Evolutionary conservation across 2,113 vertebrate genomes (phyloP).

Genomic region (Alosa alosa): DNA sequence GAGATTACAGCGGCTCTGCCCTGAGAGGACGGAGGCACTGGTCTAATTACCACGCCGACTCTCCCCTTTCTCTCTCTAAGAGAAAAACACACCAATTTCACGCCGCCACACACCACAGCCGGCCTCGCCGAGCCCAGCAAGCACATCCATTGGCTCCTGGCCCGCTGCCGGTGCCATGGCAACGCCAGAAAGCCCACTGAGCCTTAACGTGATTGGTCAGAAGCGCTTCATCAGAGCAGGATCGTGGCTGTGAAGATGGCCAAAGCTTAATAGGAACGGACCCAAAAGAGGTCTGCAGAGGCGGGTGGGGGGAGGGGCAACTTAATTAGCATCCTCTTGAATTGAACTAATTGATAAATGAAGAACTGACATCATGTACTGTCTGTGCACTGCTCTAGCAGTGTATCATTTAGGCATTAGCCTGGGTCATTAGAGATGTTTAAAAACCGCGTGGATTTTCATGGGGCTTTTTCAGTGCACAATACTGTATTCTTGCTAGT

Average conservation of each 20-base stretch:
- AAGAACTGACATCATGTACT: neutral
- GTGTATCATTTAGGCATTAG: neutral
- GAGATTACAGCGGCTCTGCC: slow-evolving; percentile 28
- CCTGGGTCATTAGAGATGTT: neutral
- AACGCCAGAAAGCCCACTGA: neutral
- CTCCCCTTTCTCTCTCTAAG: neutral
- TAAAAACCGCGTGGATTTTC: too few relatives aligned
- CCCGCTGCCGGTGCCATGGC: neutral
- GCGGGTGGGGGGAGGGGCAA: neutral
- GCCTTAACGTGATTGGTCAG: neutral
- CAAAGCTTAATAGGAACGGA: too few relatives aligned
- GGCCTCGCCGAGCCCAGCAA: too few relatives aligned
- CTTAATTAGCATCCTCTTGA: neutral
- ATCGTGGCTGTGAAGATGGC: too few relatives aligned
- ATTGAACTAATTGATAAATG: neutral
- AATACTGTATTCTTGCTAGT: neutral
- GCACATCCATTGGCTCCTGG: too few relatives aligned
- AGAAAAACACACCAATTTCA: neutral
- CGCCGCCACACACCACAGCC: neutral
- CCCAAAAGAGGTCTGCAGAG: neutral
- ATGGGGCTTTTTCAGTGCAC: too few relatives aligned
- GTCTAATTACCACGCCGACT: neutral
- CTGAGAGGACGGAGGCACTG: slow-evolving; percentile 11
- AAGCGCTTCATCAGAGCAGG: neutral
- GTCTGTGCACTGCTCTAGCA: neutral